Conservation (phyloP, 2,888 invertebrate species). For the Syrista parreyssii region DNA sequence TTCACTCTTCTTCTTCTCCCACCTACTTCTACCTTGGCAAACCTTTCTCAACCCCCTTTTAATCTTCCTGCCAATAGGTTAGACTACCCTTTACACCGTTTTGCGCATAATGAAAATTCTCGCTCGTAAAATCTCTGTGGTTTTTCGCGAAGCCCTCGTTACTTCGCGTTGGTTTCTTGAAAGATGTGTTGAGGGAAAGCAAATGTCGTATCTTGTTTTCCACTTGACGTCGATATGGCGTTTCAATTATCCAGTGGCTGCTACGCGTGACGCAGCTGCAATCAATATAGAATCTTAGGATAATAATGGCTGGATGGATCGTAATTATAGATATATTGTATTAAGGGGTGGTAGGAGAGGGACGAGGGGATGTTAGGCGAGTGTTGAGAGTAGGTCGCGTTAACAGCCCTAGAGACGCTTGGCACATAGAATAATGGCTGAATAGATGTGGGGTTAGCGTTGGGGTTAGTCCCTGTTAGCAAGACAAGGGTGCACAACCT, state of each 20-base stretch:
- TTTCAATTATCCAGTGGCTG: background rate
- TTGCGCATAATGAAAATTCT: background rate
- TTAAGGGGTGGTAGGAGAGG: slow-evolving; percentile 26
- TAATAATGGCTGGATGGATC: slow-evolving; percentile 46
- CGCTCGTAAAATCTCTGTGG: background rate
- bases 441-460: slow-evolving; percentile 32
- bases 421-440: slow-evolving; percentile 56
- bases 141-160: background rate
- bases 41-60: background rate
- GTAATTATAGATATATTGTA: slow-evolving; percentile 44
- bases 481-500: slow-evolving; percentile 44
- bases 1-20: background rate
- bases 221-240: background rate
- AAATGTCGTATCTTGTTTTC: background rate
- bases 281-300: slow-evolving; percentile 36
- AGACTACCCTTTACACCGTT: background rate
- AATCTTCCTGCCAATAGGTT: background rate
- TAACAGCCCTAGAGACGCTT: slow-evolving; percentile 55
- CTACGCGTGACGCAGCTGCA: slow-evolving; percentile 15
- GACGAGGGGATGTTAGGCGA: slow-evolving; percentile 15
- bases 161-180: background rate
- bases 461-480: slow-evolving; percentile 51
- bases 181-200: background rate
- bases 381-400: slow-evolving; percentile 43
- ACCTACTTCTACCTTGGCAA: background rate